Conservation (phyloP, 2,888 invertebrate species). For the Drosophila niveifrons region DNA sequence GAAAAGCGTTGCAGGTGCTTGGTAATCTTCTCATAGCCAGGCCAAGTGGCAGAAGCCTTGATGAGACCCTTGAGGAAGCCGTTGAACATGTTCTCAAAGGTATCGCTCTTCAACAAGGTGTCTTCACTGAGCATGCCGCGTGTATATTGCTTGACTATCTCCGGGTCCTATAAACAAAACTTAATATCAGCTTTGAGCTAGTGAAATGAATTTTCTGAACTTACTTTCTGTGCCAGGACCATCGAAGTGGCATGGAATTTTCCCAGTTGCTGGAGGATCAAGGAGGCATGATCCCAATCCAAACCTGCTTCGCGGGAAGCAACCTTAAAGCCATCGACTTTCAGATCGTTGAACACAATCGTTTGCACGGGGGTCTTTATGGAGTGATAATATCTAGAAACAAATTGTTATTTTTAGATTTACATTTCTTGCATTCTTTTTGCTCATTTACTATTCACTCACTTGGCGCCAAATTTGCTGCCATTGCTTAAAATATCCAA, state of each 20-base stretch:
- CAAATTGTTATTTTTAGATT: neutral
- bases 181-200: neutral
- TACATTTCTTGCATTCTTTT: neutral
- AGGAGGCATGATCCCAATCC: slow-evolving; percentile 86
- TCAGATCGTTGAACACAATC: slow-evolving; percentile 86
- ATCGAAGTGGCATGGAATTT: slow-evolving; percentile 87
- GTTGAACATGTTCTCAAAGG: slow-evolving; percentile 68
- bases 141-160: slow-evolving; percentile 58
- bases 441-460: slow-evolving; percentile 21
- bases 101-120: slow-evolving; percentile 56
- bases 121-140: slow-evolving; percentile 66
- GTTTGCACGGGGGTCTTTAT: slow-evolving; percentile 75
- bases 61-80: slow-evolving; percentile 69
- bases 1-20: slow-evolving; percentile 74
- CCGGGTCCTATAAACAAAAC: slow-evolving; percentile 52
- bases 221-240: slow-evolving; percentile 86
- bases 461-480: slow-evolving; percentile 79
- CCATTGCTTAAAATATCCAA: slow-evolving; percentile 83
- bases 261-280: slow-evolving; percentile 86
- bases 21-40: slow-evolving; percentile 84
- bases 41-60: slow-evolving; percentile 83
- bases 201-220: neutral
- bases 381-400: slow-evolving; percentile 73
- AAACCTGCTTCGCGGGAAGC: slow-evolving; percentile 86
- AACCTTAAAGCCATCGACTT: slow-evolving; percentile 86